phyloP scores from a whole-genome alignment of 23 tunicate species.

The Halocynthia aurantium region DNA sequence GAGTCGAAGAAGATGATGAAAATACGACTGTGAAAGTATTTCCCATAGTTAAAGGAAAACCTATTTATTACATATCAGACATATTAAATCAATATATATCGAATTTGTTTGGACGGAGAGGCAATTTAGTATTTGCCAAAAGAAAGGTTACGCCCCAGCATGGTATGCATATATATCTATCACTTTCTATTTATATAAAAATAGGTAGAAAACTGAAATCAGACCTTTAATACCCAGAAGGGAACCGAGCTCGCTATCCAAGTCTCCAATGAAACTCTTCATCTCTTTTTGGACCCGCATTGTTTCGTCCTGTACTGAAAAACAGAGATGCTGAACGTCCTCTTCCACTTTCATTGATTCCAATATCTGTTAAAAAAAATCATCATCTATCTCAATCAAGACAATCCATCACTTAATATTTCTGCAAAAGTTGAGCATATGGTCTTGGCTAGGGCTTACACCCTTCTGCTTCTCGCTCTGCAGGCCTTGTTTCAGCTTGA shows the following conservation, averaged over 20 bases:
- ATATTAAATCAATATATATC: too few relatives aligned
- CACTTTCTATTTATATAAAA: not conserved
- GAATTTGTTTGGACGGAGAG: too few relatives aligned
- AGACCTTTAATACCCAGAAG: constrained; percentile 28
- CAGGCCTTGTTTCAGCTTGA: not conserved
- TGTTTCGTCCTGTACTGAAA: constrained; percentile 39
- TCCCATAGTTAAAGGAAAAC: too few relatives aligned
- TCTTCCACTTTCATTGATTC: constrained; percentile 54
- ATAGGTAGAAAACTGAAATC: not conserved
- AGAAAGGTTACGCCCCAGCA: too few relatives aligned
- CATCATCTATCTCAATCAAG: not conserved
- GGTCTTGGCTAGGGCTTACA: not conserved
- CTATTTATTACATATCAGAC: too few relatives aligned
- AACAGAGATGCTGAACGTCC: constrained; percentile 36
- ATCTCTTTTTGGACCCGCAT: constrained; percentile 49
- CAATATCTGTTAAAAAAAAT: constrained; percentile 17
- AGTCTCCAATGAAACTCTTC: constrained; percentile 19
- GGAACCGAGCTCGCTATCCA: constrained; percentile 11
- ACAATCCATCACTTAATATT: too few relatives aligned
- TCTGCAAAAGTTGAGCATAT: not conserved
- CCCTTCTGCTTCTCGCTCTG: not conserved
- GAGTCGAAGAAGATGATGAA: too few relatives aligned
- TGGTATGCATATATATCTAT: too few relatives aligned
- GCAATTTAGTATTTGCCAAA: too few relatives aligned
- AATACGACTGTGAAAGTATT: too few relatives aligned